Base-by-base conservation (phyloP, 1,140 invertebrate genomes). In the Dysdera silvatica region DNA sequence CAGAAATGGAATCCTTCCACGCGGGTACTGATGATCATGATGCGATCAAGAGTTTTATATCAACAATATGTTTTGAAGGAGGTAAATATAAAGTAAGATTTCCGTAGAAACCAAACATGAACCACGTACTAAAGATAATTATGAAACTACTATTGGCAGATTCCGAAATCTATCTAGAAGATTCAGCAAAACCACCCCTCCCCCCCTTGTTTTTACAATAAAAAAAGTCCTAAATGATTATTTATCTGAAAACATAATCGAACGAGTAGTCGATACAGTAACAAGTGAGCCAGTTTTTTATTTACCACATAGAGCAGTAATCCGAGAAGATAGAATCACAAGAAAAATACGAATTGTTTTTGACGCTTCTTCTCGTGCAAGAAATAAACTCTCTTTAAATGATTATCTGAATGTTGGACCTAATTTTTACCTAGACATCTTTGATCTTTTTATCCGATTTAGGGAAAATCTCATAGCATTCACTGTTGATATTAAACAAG, bases 221-320 rank as follows among this genome's bases (percentile, higher is more conserved):
- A 31, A 10, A n/a, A 28, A 24, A 26, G n/a, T n/a, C n/a, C n/a
- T 49, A 4, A 28, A 29, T 18, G 20, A 1, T 49, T 49, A 49
- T 28, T 14, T 49, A 28, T 2, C 26, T 10, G 23, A 49, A 49
- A 28, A 28, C 14, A 45, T 45, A 45, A 20, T 45, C 23, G 41
- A 45, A 20, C 41, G 18, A 7, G 23, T 20, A 10, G 14, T 14
- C 23, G 7, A 45, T 45, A n/a, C 41, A n/a, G 14, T 45, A 18
- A 10, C 8, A 20, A 18, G 18, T 45, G 23, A 20, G 14, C 7
- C 7, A 20, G 41, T 12, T 16, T 55, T 40, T 43, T 74, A 69
- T 47, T 20, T 71, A 10, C 69, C 69, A 20, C 73, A 73, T 59
- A 67, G 70, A 16, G 58, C 68, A 1, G 70, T 72, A 0, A 60